Evolutionary conservation across 2,113 vertebrate genomes (phyloP), one percentile per base, ranked within the genome.

Genomic region (Oreochromis niloticus): DNA sequence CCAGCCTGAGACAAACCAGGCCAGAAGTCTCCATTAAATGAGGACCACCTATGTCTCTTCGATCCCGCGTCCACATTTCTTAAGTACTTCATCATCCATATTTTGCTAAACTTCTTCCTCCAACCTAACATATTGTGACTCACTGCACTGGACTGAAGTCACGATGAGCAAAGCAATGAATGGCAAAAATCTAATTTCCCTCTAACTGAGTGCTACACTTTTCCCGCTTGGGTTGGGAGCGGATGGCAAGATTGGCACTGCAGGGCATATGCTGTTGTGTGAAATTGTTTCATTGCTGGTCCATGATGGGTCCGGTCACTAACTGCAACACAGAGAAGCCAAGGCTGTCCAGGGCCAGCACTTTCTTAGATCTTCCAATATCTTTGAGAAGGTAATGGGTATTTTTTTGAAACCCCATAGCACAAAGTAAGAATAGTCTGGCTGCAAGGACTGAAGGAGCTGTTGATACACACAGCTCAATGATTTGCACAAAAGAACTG

Each of bases 211-310:
- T 56, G 68, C 81, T 56, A 91, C 82, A 59, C 82, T 82, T 80
- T 84, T 88, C 56, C 46, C 3, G n/a, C 79, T 80, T 57, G 34
- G 56, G 57, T 80, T 78, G 81, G 85, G 82, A 85, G 86, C 11
- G 78, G 68, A 63, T 46, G 73, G 84, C 2, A 22, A 90, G 93
- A 95, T 94, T 94, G 94, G 91, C 92, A 89, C 94, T 14, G 87
- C 78, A 73, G 94, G 95, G 94, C 94, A 89, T 90, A 85, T 79
- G 75, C 89, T 93, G 92, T 90, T 91, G 94, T 95, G 94, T 95
- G 94, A 95, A 96, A 95, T 95, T 94, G 92, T 95, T 96, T 95
- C 93, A 95, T 95, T 94, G 89, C 79, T 75, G 80, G 81, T 83
- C 81, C 86, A 56, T 52, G 57, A 83, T 86, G 86, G 90, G 88